Evolutionary conservation across 2,888 invertebrate species (phyloP), one percentile per base, ranked within the genome.

Genomic region (Protodeltote pygarga): DNA sequence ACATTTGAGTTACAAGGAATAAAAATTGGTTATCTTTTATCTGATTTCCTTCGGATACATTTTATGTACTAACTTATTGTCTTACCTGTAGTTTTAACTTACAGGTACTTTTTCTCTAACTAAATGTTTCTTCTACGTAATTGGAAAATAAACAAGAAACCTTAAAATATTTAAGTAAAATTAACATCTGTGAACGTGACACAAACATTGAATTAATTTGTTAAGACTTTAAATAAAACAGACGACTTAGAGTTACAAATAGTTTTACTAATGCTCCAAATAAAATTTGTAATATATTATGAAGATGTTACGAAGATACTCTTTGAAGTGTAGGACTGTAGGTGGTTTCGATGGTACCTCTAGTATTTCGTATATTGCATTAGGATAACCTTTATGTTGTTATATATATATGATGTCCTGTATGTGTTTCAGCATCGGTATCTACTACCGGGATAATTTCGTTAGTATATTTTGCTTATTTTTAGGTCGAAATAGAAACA

Each of bases 251-350:
- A 14, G 39, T 44, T 48, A 64, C 50, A 47, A 54, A 54, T 46
- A 60, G 60, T 46, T 44, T 39, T 23, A 50, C 23, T 49, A 65
- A 60, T 54, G 52, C 42, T 51, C 33, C 25, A 32, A 65, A 65
- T 66, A 52, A 65, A 67, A 65, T 57, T 46, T 54, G 35, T 51
- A 57, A 53, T 65, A 62, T 54, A 65, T 65, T 33, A 38, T 46
- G 49, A 57, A 50, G 60, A 64, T 54, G 42, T 37, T 41, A 48
- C 45, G 53, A 58, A 45, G 32, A 31, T 40, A 54, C 9, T 51
- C 55, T 62, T 51, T 55, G 44, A 55, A 47, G 42, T 42, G 37
- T 35, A 5, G 25, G 24, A 47, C 40, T 42, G 37, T 35, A 5
- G 25, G 24, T n/a, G 19, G n/a, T 28, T 38, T 19, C 0, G 33